phyloP scores from a whole-genome alignment of 2,888 invertebrate species.

The Eulithis prunata region DNA sequence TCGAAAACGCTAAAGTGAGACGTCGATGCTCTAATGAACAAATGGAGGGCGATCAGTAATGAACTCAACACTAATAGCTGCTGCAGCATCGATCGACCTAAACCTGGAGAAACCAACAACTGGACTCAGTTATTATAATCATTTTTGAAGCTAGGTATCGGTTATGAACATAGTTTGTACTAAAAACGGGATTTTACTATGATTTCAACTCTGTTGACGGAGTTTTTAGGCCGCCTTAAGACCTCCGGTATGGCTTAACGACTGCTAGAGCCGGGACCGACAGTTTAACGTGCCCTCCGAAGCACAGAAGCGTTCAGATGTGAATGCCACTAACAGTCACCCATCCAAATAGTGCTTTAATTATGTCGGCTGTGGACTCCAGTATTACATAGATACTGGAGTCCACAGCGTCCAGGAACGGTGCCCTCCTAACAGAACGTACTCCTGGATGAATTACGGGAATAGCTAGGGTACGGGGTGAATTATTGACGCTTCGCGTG shows the following conservation, averaged over 20 bases:
- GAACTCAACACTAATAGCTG: constrained; percentile 34
- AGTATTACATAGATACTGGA: background rate
- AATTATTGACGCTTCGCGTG: constrained; percentile 43
- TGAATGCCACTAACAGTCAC: too few relatives aligned
- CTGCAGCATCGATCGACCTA: constrained; percentile 24
- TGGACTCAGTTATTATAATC: constrained; percentile 3
- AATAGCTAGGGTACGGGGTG: constrained; percentile 46
- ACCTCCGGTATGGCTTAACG: too few relatives aligned
- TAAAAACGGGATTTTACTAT: too few relatives aligned
- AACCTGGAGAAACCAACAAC: constrained; percentile 5
- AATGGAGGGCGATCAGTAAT: constrained; percentile 31
- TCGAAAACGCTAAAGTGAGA: constrained; percentile 15
- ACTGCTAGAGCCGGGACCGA: too few relatives aligned
- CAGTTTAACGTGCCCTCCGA: too few relatives aligned
- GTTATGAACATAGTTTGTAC: too few relatives aligned
- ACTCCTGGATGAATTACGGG: constrained; percentile 29
- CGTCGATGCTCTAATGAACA: constrained; percentile 24
- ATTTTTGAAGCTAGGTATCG: too few relatives aligned
- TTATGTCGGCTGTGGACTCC: too few relatives aligned
- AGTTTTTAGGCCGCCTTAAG: too few relatives aligned
- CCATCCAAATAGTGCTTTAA: too few relatives aligned
- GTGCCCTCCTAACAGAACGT: background rate
- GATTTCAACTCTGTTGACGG: too few relatives aligned
- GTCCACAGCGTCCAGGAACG: constrained; percentile 13
- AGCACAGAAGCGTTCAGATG: too few relatives aligned